These are phyloP conservation scores for Protodeltote pygarga DNA, from an alignment of 2,888 invertebrate genomes.

Conservation along the genomic window DNA sequence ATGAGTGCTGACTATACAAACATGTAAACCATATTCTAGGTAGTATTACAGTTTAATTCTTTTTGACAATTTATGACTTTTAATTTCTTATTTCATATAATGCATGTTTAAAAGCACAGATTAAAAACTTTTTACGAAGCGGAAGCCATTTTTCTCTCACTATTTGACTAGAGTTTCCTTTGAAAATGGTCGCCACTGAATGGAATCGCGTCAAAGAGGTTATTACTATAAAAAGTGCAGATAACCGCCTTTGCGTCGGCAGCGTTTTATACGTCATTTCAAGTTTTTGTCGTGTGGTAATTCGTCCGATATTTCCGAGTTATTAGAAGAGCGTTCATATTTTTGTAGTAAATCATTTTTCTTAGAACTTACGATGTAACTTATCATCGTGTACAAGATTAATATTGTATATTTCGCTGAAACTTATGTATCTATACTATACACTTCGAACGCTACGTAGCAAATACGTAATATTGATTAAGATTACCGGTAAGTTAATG, in stretches of 20 bases:
- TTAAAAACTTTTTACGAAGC: constrained; percentile 12
- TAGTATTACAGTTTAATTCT: too few relatives aligned
- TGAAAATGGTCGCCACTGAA: constrained; percentile 31
- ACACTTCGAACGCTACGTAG: too few relatives aligned
- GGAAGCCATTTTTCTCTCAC: constrained; percentile 22
- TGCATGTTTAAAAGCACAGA: constrained; percentile 8
- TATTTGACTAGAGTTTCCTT: constrained; percentile 37
- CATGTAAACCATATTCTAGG: too few relatives aligned
- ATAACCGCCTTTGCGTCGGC: constrained; percentile 16
- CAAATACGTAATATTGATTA: too few relatives aligned
- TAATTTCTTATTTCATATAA: constrained; percentile 12
- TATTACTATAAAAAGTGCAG: constrained; percentile 44
- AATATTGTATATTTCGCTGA: too few relatives aligned
- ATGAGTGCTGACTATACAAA: too few relatives aligned
- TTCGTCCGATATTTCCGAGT: background rate
- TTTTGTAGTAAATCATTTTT: background rate
- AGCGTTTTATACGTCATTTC: constrained; percentile 30
- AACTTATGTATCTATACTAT: too few relatives aligned
- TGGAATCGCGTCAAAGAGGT: constrained; percentile 39
- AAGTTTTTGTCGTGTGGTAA: constrained; percentile 18
- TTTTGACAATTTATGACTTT: constrained; percentile 12
- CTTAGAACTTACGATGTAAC: too few relatives aligned
- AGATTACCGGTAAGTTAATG: too few relatives aligned
- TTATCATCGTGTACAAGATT: too few relatives aligned
- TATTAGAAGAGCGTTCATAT: background rate